Evolutionary conservation across 2,113 vertebrate genomes (phyloP).

Genomic region (Sylvilagus bachmani): DNA sequence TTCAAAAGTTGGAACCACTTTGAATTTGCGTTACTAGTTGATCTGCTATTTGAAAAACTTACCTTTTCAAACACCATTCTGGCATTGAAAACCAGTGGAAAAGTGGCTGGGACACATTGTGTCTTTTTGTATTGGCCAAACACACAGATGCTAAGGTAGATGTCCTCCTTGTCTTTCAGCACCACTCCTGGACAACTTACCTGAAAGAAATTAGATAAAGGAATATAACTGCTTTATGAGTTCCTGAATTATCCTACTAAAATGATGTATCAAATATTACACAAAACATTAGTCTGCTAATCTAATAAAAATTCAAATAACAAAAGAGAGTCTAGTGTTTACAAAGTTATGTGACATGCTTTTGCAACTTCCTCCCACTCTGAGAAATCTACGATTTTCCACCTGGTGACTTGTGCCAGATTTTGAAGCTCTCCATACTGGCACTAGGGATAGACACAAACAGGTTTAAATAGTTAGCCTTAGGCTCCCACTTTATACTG

Average conservation of each 20-base stretch:
- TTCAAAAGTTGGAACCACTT: slow-evolving; percentile 28
- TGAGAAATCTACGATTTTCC: slow-evolving; percentile 58
- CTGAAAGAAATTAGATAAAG: slow-evolving; percentile 86
- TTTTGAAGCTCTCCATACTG: slow-evolving; percentile 50
- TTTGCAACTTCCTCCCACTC: slow-evolving; percentile 19
- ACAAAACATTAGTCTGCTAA: slow-evolving; percentile 68
- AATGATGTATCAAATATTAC: slow-evolving; percentile 66
- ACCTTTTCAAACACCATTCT: slow-evolving; percentile 97
- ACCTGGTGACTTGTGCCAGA: slow-evolving; percentile 57
- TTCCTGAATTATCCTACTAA: slow-evolving; percentile 65
- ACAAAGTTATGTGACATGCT: slow-evolving; percentile 51
- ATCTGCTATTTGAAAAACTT: slow-evolving; percentile 70
- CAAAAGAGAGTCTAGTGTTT: not conserved
- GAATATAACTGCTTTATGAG: slow-evolving; percentile 61
- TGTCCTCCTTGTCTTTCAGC: slow-evolving; percentile 89
- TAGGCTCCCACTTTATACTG: slow-evolving; percentile 43
- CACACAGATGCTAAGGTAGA: slow-evolving; percentile 94
- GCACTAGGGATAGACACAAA: slow-evolving; percentile 52
- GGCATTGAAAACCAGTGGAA: slow-evolving; percentile 93
- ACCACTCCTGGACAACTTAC: slow-evolving; percentile 94
- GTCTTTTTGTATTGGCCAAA: slow-evolving; percentile 95
- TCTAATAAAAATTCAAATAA: slow-evolving; percentile 65
- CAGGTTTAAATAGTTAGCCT: slow-evolving; percentile 60
- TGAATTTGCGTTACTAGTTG: slow-evolving; percentile 36
- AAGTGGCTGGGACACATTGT: slow-evolving; percentile 89